Evolutionary conservation across 2,888 invertebrate genomes (phyloP), one percentile per base, ranked within the genome.

Genomic region (Lasioglossum calceatum): DNA sequence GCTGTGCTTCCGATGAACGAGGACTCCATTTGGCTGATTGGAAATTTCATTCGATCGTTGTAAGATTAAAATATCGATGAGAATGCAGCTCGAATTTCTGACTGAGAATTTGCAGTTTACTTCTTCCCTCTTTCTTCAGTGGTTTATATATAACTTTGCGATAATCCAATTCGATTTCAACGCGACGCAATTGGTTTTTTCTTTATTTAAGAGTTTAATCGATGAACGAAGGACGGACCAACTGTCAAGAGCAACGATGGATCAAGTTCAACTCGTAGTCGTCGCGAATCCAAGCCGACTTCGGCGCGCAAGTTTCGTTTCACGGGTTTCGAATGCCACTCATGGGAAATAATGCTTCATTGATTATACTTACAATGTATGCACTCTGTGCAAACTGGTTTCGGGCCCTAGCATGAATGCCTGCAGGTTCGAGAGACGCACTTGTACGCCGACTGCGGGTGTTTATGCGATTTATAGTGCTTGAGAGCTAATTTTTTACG

Each of bases 321-420:
- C 67, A 67, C 36, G 67, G 36, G 67, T 67, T 67, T 67, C 67
- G 67, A 67, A 67, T 67, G 19, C 67, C 67, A 36, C 67, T 67
- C 67, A 67, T 36, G 36, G 36, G 67, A 67, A 67, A 67, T 36
- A 67, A 36, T 67, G 67, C 67, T 32, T 67, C 67, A 36, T 67
- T 67, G 67, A 67, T 67, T 67, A 67, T 67, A 67, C 67, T 67
- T 67, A 36, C 67, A 64, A 64, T 32, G 61, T 67, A 67, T 67
- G 67, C 67, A 36, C 19, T n/a, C 61, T 47, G 12, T 27, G 47
- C 36, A 32, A 50, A 71, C 44, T 54, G 54, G 71, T 58, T 67
- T 67, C 16, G 67, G 44, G 36, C 47, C 61, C 47, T 39, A 32
- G 19, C 32, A 36, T 36, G 36, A 67, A 67, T 36, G 67, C 36